Conservation (phyloP, 2,113 vertebrate species). For the Clupea harengus region DNA sequence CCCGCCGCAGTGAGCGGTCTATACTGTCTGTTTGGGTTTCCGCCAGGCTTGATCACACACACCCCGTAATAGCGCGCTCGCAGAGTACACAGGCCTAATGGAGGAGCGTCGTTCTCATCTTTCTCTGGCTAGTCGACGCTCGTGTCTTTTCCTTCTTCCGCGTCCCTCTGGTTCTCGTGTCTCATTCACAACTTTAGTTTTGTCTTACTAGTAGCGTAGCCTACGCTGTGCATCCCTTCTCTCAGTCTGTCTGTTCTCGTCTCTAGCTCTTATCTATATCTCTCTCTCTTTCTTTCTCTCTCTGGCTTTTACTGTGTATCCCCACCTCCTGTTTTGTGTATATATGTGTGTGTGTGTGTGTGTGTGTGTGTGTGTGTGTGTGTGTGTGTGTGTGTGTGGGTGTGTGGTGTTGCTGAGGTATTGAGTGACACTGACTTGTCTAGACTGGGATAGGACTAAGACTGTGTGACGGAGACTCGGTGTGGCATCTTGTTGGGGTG, state of each 20-base stretch:
- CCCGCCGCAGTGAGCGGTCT: background rate
- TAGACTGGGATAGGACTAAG: background rate
- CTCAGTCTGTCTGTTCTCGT: background rate
- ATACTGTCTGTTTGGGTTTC: background rate
- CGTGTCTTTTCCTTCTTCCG: background rate
- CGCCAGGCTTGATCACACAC: background rate
- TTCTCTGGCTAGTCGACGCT: background rate
- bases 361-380: conserved; percentile 30
- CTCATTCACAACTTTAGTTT: conserved; percentile 7
- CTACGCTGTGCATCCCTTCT: background rate
- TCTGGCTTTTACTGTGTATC: conserved; percentile 23
- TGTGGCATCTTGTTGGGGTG: background rate
- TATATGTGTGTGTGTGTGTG: conserved; percentile 21
- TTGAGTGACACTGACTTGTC: background rate
- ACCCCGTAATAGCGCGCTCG: background rate
- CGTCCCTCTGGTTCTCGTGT: background rate
- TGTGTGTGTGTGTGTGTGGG: background rate
- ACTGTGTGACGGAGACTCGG: background rate
- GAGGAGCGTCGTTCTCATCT: background rate
- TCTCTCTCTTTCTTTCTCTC: background rate
- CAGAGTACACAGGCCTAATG: background rate
- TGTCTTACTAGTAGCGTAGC: background rate
- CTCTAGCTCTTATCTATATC: background rate
- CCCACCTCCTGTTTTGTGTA: conserved; percentile 20
- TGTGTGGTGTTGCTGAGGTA: background rate